These are phyloP conservation scores for Adelphocoris suturalis DNA, from an alignment of 2,888 invertebrate species.

Conservation along the genomic window DNA sequence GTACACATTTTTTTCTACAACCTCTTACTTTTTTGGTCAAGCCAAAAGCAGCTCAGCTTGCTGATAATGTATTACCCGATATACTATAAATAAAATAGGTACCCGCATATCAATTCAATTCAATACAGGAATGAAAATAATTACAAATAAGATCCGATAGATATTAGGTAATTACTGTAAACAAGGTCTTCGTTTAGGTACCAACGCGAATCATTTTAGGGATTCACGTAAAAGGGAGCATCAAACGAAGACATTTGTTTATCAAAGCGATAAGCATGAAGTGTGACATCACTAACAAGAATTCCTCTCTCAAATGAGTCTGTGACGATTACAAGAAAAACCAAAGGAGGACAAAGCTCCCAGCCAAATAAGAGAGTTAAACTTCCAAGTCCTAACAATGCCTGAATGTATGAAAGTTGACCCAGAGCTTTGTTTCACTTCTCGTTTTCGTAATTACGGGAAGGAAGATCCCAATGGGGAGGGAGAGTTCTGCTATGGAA, in stretches of 20 bases:
- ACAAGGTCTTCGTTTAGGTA: no score
- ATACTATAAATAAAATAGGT: no score
- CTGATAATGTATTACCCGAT: no score
- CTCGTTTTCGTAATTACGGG: slow-evolving; percentile 20
- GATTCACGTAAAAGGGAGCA: no score
- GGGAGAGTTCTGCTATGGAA: neutral
- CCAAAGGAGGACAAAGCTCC: slow-evolving; percentile 6
- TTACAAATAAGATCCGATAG: no score
- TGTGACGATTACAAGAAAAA: neutral
- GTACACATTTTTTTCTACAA: no score
- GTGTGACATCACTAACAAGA: neutral
- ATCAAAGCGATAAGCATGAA: neutral
- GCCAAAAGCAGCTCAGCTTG: no score
- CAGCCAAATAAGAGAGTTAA: neutral
- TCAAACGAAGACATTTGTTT: neutral
- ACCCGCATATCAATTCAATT: no score
- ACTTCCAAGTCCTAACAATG: neutral
- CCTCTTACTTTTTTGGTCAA: no score
- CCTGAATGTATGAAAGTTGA: neutral
- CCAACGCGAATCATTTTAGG: no score
- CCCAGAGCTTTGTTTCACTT: neutral
- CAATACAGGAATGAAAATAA: no score
- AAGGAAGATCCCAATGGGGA: neutral
- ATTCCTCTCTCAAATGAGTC: neutral
- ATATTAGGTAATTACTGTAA: no score